These are phyloP conservation scores for Neosalanx taihuensis DNA, from an alignment of 2,797 vertebrate species.

Conservation along the genomic window DNA sequence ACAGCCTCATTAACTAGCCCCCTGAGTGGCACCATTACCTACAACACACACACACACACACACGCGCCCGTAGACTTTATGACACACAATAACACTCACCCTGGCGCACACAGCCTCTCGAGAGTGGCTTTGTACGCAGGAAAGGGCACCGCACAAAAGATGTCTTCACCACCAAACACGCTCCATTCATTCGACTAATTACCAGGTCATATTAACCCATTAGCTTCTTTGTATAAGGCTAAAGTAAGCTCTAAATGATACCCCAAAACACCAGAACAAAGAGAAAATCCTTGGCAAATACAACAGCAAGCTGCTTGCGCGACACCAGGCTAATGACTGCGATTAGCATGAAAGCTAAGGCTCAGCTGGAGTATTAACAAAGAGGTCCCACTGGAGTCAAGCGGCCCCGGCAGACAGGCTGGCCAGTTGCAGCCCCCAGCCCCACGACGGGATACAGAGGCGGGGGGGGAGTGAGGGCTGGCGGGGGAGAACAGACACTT, in stretches of 20 bases:
- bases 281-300: constrained; percentile 48
- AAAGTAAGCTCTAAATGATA: constrained; percentile 59
- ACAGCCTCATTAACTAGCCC: constrained; percentile 60
- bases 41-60: constrained; percentile 10
- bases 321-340: constrained; percentile 63
- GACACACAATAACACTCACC: constrained; percentile 12
- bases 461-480: no score
- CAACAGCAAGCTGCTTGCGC: constrained; percentile 48
- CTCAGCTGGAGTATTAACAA: constrained; percentile 48
- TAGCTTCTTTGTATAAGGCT: constrained; percentile 37
- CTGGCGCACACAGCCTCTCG: constrained; percentile 19
- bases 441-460: not conserved
- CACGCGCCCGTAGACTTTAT: constrained; percentile 20
- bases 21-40: constrained; percentile 38
- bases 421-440: not conserved
- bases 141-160: constrained; percentile 66
- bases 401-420: not conserved
- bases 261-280: constrained; percentile 54
- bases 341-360: constrained; percentile 55
- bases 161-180: constrained; percentile 61
- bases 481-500: constrained; percentile 31
- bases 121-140: constrained; percentile 57
- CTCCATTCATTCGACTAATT: constrained; percentile 69
- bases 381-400: not conserved
- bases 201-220: constrained; percentile 58